Conservation (phyloP, 2,113 vertebrate genomes). For the Pelusios castaneus region DNA sequence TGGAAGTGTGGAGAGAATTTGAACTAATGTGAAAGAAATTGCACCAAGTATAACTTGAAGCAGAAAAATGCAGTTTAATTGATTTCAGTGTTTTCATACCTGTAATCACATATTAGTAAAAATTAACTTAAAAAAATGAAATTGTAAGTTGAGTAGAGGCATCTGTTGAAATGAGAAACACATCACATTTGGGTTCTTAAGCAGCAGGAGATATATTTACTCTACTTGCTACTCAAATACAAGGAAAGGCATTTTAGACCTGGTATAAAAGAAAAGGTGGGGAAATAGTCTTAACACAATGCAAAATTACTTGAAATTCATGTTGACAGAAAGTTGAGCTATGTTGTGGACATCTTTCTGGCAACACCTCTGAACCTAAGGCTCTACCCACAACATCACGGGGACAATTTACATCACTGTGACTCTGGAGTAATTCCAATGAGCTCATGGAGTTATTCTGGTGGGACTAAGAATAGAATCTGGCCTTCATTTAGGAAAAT, state of each 20-base stretch:
- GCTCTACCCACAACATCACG: not conserved
- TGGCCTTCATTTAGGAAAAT: not conserved
- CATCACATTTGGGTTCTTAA: conserved; percentile 6
- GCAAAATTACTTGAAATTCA: not conserved
- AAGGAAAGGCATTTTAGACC: not conserved
- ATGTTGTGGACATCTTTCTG: not conserved
- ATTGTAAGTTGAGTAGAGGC: conserved; percentile 7
- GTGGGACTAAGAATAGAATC: not conserved
- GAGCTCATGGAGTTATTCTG: not conserved
- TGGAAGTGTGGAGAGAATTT: not conserved
- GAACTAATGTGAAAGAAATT: conserved; percentile 2
- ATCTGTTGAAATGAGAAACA: conserved; percentile 39
- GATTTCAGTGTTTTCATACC: conserved; percentile 24
- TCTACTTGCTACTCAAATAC: not conserved
- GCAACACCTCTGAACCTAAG: not conserved
- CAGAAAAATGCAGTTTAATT: not conserved
- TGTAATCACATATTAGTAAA: conserved; percentile 45
- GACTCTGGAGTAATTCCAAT: not conserved
- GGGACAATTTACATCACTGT: not conserved
- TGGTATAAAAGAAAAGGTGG: not conserved
- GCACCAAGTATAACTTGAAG: not conserved
- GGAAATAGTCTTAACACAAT: not conserved
- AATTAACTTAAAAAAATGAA: conserved; percentile 49
- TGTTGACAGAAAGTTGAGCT: not conserved
- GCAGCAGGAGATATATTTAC: not conserved